Evolutionary conservation across 2,113 vertebrate species (phyloP), one percentile per base, ranked within the genome.

Genomic region (Glaucidium brasilianum): DNA sequence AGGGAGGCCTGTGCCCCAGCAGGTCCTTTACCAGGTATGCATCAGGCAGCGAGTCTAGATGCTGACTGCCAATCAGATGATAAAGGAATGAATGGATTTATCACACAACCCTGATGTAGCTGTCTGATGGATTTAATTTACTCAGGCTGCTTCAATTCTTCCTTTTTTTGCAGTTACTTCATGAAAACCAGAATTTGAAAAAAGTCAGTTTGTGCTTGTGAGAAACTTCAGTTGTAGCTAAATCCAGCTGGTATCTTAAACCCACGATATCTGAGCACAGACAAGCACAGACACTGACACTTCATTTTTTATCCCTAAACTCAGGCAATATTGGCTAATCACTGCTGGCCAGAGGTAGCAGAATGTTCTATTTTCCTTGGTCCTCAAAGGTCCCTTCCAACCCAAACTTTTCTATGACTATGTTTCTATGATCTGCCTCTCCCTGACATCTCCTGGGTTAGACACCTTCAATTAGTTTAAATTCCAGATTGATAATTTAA

Each of bases 351-450:
- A 88, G 71, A 83, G 58, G 56, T 41, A 87, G 58, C 68, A 87
- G 60, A 59, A 90, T 52, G 71, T 55, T 81, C 41, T 74, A 6
- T 52, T 37, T 82, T 58, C 59, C 79, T 50, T 88, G 52, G 71
- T 92, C 78, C 88, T 90, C 62, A 71, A 81, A 96, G 22, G n/a
- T 82, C 17, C 17, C n/a, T 92, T 95, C 55, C 22, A 91, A 86
- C 10, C 19, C 30, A 90, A 94, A 78, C 22, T 25, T 50, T 72
- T 58, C 58, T 55, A 50, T 1, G 4, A 59, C n/a, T 4, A 10
- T 27, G 32, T 72, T 92, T 92, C 66, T 72, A 32, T 39, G 56
- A 88, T 92, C 62, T 94, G 49, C 25, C 29, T 78, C 56, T 71
- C 37, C 10, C 15, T 6, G 3, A 29, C 27, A 29, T 11, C 47